Base-by-base conservation (phyloP, 2,888 invertebrate species). In the Euplagia quadripunctaria region DNA sequence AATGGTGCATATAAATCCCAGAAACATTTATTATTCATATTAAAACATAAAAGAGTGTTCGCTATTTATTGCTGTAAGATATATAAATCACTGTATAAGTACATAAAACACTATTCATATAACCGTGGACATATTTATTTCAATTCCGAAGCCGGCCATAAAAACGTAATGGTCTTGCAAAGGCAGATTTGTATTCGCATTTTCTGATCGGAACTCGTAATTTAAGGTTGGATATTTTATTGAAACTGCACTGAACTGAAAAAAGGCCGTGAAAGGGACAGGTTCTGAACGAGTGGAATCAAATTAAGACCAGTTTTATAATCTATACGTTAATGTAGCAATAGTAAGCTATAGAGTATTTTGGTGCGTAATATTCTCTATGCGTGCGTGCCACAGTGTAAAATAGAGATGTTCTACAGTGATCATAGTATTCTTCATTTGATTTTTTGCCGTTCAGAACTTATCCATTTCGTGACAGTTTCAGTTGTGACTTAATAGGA, bases 151-250 rank as follows among this genome's bases (percentile, higher is more conserved):
- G 67, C 41, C 79, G 77, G 70, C 73, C 76, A 79, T 82, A 82
- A 85, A 85, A 82, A 75, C 80, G 79, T 81, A 85, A 85, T 84
- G 79, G 72, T 68, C 68, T 58, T 31, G 68, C 61, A 80, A 82
- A 79, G 66, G 75, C 76, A 79, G 78, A 82, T 82, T 83, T 77
- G 80, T 78, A 81, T 81, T 81, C 79, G 74, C 76, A 77, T 83
- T 85, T 73, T 76, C 77, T 74, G 77, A 77, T 77, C 61, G 71
- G 63, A 70, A 31, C 73, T 75, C 52, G 76, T 75, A 72, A 75
- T 74, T 72, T 77, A 73, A 68, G 3, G 55, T 41, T 16, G 55
- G 51, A 68, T 72, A 68, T 68, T 72, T 71, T 72, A 72, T 68
- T 68, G 67, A 63, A 72, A 63, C 61, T 63, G 66, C 58, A 12